Percentiles rank a stretch among this genome's conserved stretches.
phyloP scores from a whole-genome alignment of 2,797 vertebrate genomes.

The Meriones psammophilus region DNA sequence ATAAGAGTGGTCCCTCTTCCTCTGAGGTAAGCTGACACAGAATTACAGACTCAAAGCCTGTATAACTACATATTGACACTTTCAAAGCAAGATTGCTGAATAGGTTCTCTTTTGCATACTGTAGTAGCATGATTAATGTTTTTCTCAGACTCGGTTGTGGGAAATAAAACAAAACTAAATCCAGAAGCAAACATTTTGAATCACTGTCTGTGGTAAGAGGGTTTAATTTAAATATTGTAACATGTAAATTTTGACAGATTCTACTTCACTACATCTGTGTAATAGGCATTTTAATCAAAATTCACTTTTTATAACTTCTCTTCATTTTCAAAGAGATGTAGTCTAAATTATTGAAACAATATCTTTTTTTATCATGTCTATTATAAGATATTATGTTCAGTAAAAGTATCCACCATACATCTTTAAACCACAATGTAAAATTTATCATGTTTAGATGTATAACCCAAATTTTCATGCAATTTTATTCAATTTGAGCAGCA shows the following conservation, averaged over 20 bases:
- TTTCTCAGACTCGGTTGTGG: background rate
- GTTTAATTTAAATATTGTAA: background rate
- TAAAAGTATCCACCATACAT: slow-evolving; percentile 27
- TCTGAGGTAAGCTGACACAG: background rate
- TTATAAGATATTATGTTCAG: slow-evolving; percentile 6
- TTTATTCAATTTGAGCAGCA: slow-evolving; percentile 46
- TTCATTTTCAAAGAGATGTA: slow-evolving; percentile 11
- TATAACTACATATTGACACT: background rate
- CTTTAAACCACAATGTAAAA: background rate
- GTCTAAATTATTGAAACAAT: slow-evolving; percentile 57
- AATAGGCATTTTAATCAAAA: background rate
- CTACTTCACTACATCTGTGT: background rate
- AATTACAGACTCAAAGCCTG: background rate
- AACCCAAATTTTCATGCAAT: slow-evolving; percentile 29
- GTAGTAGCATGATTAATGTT: background rate
- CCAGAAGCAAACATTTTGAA: background rate
- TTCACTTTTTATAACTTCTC: slow-evolving; percentile 16
- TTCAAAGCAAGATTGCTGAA: background rate
- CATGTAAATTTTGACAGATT: background rate
- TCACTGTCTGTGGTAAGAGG: slow-evolving; percentile 2
- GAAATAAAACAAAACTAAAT: slow-evolving; percentile 9
- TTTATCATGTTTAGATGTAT: background rate
- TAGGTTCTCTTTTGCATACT: background rate
- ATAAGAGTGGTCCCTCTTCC: slow-evolving; percentile 84
- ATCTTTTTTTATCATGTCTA: background rate